Evolutionary conservation across 2,888 invertebrate species (phyloP), one percentile per base, ranked within the genome.

Genomic region (Rhyacophila evoluta): DNA sequence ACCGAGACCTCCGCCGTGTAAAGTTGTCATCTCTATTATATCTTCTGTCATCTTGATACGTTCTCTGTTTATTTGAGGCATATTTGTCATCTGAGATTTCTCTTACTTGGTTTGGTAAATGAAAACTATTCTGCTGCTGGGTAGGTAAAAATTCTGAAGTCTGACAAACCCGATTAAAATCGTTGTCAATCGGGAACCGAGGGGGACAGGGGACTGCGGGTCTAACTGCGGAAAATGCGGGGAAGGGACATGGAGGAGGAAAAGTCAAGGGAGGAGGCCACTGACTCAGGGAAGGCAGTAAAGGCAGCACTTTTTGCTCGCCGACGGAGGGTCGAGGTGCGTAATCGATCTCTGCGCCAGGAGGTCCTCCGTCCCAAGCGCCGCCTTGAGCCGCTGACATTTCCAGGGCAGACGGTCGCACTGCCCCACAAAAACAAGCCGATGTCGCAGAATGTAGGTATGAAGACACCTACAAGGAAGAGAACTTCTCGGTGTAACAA

Each of bases 381-480:
- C 87, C 84, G 83, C 84, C 84, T 81, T 83, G 82, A 80, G 84
- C 78, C 39, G 72, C 84, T 82, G 78, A 74, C 76, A 80, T 81
- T 38, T 69, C 39, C 38, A 28, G 38, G 38, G 71, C 67, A 72
- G 72, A 55, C 74, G 8, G 29, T 69, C 69, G 69, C 55, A 36
- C 29, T 28, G 85, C 86, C 87, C 87, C 88, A 88, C 87, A 88
- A 89, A 89, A 89, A 90, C 89, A 81, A 84, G 81, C 82, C 81
- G 83, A 87, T 89, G 90, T 88, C 86, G 89, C 89, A 89, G 89
- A 89, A 88, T 88, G 89, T 90, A 89, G 88, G 89, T 89, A 89
- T 87, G 89, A 88, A 89, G 89, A 89, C 89, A 92, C 92, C 92
- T 92, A 92, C 91, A 91, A 92, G 92, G 91, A 92, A 91, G 92